Conservation (phyloP, 2,888 invertebrate genomes). For the Tiliacea aurago region DNA sequence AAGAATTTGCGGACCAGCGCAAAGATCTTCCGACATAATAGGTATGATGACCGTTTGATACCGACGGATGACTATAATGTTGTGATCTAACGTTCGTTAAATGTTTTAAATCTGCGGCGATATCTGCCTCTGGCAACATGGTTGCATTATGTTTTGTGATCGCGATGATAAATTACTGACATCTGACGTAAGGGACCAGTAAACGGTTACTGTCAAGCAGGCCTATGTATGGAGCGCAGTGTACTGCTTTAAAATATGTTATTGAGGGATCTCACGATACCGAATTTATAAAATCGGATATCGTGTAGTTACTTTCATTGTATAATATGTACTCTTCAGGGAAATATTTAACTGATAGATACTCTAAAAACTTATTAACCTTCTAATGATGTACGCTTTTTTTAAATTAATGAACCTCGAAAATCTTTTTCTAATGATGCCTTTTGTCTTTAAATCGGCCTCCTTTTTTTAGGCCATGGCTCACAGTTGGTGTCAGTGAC, state of each 20-base stretch:
- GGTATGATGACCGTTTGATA: conserved; percentile 7
- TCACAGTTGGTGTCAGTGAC: too few relatives aligned
- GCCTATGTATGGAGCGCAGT: conserved; percentile 14
- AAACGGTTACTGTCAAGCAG: conserved; percentile 25
- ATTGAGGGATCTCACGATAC: conserved; percentile 2
- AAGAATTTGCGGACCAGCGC: conserved; percentile 50
- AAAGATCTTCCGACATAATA: conserved; percentile 41
- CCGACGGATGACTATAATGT: background rate
- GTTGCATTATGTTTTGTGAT: conserved; percentile 48
- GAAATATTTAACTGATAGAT: background rate
- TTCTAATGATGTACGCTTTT: background rate
- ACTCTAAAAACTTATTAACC: background rate
- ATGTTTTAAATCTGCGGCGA: conserved; percentile 33
- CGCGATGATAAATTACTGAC: conserved; percentile 45
- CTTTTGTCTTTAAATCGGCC: background rate
- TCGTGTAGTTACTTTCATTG: background rate
- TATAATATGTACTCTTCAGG: background rate
- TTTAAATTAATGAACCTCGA: too few relatives aligned
- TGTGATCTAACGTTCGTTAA: conserved; percentile 45
- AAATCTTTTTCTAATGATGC: background rate
- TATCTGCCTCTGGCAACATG: conserved; percentile 31
- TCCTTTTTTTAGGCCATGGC: background rate
- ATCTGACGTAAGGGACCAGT: conserved; percentile 41
- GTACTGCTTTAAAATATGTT: conserved; percentile 17
- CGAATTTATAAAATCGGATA: background rate